Evolutionary conservation across 2,888 invertebrate species (phyloP).

Genomic region (Acleris emargana): DNA sequence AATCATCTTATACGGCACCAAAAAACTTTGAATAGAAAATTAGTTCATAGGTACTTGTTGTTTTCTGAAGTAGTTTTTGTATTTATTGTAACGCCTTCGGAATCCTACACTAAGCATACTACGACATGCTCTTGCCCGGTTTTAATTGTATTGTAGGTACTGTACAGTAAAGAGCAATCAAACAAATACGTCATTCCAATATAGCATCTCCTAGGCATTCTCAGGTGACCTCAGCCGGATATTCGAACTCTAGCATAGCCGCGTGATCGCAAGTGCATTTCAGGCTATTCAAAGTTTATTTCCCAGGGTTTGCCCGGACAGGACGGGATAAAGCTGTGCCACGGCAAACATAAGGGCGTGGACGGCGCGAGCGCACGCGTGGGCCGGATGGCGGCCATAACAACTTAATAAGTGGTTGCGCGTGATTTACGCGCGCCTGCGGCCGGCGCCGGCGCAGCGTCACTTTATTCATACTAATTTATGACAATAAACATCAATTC

Average conservation of each 20-base stretch:
- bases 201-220: neutral
- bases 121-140: no score
- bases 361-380: constrained; percentile 71
- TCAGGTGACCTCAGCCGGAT: neutral
- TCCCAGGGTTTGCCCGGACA: constrained; percentile 34
- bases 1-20: no score
- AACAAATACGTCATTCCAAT: neutral
- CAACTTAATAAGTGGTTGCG: constrained; percentile 82
- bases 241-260: neutral
- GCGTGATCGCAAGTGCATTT: neutral
- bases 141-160: no score
- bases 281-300: constrained; percentile 15
- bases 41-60: no score
- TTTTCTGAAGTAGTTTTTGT: no score
- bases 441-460: constrained; percentile 74
- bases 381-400: constrained; percentile 76
- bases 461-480: constrained; percentile 78
- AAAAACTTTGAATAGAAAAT: no score
- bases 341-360: constrained; percentile 75
- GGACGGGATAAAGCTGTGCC: constrained; percentile 55
- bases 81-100: no score
- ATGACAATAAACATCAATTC: constrained; percentile 77
- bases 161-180: no score
- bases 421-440: constrained; percentile 80
- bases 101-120: no score